Evolutionary conservation across 2,888 invertebrate species (phyloP).

Genomic region (Eupithecia inturbata): DNA sequence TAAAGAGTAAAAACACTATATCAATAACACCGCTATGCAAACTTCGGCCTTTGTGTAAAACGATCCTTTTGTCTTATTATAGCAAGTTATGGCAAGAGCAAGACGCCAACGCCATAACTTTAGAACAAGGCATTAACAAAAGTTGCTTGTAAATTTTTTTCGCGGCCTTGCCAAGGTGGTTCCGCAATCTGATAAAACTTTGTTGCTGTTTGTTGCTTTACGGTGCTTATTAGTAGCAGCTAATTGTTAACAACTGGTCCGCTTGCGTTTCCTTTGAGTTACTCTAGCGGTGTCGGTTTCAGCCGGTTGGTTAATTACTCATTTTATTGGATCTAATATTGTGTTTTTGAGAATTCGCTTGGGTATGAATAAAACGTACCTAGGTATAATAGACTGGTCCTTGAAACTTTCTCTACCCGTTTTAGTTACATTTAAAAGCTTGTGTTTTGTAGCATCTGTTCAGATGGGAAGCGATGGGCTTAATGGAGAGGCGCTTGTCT

Average conservation of each 20-base stretch:
- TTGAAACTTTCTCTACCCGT: not conserved
- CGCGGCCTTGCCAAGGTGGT: constrained; percentile 4
- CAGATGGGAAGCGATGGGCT: not conserved
- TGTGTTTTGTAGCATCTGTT: not conserved
- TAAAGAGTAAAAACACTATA: constrained; percentile 1
- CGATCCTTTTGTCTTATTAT: constrained; percentile 8
- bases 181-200: constrained; percentile 22
- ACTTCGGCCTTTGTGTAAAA: not conserved
- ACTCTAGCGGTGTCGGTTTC: constrained; percentile 3
- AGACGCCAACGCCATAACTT: constrained; percentile 18
- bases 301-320: not conserved
- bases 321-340: not conserved
- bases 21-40: constrained; percentile 6
- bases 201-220: constrained; percentile 10
- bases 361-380: not conserved
- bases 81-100: not conserved
- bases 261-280: constrained; percentile 3
- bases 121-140: constrained; percentile 19
- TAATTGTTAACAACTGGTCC: constrained; percentile 17
- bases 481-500: not conserved
- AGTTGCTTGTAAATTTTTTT: constrained; percentile 21
- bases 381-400: not conserved
- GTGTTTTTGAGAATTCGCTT: not conserved
- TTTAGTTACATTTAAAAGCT: not conserved
- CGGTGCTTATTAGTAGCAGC: constrained; percentile 22